phyloP scores from a whole-genome alignment of 2,797 vertebrate genomes.

The Vireo griseus region DNA sequence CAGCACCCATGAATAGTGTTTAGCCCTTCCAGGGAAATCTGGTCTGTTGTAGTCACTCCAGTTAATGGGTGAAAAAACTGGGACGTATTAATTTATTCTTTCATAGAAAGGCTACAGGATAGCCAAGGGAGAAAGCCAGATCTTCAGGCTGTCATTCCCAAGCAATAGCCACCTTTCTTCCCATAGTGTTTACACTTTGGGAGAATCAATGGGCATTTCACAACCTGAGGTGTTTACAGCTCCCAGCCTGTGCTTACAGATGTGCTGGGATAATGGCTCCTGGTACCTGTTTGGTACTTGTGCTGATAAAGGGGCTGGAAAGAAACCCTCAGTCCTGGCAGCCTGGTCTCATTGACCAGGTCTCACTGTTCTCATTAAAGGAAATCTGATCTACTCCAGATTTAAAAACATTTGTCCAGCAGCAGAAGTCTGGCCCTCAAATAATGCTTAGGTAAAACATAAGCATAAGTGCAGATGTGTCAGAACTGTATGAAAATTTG shows the following conservation, averaged over 20 bases:
- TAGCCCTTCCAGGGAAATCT: neutral
- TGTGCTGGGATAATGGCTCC: neutral
- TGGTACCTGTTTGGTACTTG: neutral
- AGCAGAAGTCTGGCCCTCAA: neutral
- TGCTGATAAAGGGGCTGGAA: neutral
- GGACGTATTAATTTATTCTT: neutral
- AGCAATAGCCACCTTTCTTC: neutral
- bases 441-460: neutral
- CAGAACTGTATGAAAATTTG: neutral
- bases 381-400: neutral
- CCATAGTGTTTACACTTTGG: neutral
- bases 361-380: neutral
- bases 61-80: neutral
- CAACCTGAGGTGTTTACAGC: slow-evolving; percentile 20
- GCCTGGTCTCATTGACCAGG: neutral
- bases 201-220: slow-evolving; percentile 36
- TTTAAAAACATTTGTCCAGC: neutral
- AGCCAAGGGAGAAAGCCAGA: neutral
- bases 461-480: neutral
- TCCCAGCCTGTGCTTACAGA: slow-evolving; percentile 9
- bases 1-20: neutral
- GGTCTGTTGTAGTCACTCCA: neutral
- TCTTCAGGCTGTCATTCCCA: neutral
- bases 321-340: neutral
- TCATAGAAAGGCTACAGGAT: neutral